Evolutionary conservation across 2,888 invertebrate genomes (phyloP), one percentile per base, ranked within the genome.

Genomic region (Drosophila fungiperda): DNA sequence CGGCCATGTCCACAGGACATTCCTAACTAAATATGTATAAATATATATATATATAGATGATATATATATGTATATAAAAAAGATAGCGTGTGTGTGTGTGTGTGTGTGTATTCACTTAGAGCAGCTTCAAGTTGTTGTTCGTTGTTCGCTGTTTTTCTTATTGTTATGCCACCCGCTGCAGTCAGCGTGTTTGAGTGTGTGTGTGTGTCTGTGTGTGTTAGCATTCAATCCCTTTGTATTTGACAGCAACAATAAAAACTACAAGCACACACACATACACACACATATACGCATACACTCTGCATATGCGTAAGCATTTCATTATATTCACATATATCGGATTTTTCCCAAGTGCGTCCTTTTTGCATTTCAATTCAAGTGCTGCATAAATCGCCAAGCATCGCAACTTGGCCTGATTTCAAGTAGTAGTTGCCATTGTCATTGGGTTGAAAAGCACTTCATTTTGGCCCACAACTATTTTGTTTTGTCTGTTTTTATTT

Each of bases 151-250:
- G 73, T 68, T 73, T 77, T 82, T 87, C 82, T 84, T 89, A 82
- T 89, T 89, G 75, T 79, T 84, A 87, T 72, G 77, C 76, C 70
- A 54, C 54, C 71, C 36, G 54, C 63, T 62, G 62, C 68, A 73
- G 49, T 65, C 45, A 42, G 36, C 57, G 17, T 29, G 29, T 5
- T 26, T 26, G 26, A 26, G 15, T 57, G 26, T 45, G n/a, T 53
- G 48, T 59, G 38, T 33, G 40, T 40, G 40, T n/a, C 59, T 26
- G 50, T 57, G 52, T 73, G 49, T 59, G 52, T 57, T 61, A 23
- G 69, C 57, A 68, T 73, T 68, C 80, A 84, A 87, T 87, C 82
- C 85, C 84, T 85, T 85, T 85, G 82, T 89, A 76, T 82, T 84
- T 80, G 72, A 55, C 68, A 73, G 72, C 73, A 80, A 85, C 82